Evolutionary conservation across 30 jellyfish, hydroid and myxozoan species (phyloP), one percentile per base, ranked within the genome.

Genomic region (Aurelia aurita): DNA sequence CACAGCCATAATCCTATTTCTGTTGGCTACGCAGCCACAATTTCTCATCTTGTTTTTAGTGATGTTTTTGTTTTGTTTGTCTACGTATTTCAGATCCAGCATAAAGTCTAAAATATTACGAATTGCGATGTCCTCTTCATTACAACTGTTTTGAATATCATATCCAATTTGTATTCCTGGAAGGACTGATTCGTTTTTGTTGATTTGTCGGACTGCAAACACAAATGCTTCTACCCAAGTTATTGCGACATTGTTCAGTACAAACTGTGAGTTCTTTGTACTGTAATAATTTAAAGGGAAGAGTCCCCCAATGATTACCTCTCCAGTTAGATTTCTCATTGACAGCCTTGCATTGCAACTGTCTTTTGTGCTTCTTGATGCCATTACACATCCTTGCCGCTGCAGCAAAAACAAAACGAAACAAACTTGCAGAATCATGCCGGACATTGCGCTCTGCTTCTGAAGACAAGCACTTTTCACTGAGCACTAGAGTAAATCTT

Each of bases 61-160:
- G 31, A 5, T 49, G 54, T 22, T 58, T 12, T 23, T 63, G 20
- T 71, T 31, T 6, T 53, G 72, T 16, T 47, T 32, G 19, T 23
- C 70, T 19, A 39, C 51, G 15, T 39, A 39, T 39, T 75, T 74
- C 58, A 47, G 18, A 80, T 78, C 98, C 43, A 86, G 22, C 91
- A 59, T 70, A 65, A 85, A 91, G 65, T 91, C 96, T 57, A 87
- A 72, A n/a, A 78, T 85, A 20, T 91, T 91, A 3, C 77, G 72
- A 23, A 76, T 10, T 22, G 96, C 96, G 29, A 69, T 62, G 27
- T 74, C 79, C 75, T 62, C 85, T 59, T 91, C 84, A 25, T 91
- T 91, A 78, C 98, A 91, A 58, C 89, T 81, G 77, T 91, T 74
- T 28, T 96, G 86, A 9, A 91, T 47, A 87, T 91, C 98, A 58